Conservation (phyloP, 2,113 vertebrate genomes). For the Alouatta palliata region DNA sequence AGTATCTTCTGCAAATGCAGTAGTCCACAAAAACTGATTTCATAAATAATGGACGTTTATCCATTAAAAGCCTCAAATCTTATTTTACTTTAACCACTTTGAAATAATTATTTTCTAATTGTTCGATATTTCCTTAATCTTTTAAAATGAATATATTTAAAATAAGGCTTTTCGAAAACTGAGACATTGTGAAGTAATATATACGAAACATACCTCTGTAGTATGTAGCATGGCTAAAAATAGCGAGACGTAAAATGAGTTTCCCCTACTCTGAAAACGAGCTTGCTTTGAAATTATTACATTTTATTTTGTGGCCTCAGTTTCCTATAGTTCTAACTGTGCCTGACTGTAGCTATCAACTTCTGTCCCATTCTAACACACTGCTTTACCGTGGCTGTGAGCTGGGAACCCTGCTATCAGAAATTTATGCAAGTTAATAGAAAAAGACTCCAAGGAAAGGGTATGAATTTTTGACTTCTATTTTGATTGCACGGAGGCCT, state of each 20-base stretch:
- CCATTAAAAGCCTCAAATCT: neutral
- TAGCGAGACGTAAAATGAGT: neutral
- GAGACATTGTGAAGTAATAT: neutral
- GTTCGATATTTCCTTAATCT: neutral
- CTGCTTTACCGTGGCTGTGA: neutral
- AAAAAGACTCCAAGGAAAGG: neutral
- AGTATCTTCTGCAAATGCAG: neutral
- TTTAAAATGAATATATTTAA: conserved; percentile 3
- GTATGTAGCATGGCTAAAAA: neutral
- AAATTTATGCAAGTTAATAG: neutral
- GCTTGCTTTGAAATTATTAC: conserved; percentile 1
- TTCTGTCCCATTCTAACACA: neutral
- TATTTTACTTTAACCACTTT: neutral
- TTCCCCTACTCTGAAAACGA: neutral
- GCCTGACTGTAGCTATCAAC: too few relatives aligned
- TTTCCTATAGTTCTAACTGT: neutral
- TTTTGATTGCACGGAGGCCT: neutral
- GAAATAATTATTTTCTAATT: neutral
- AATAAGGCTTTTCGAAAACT: conserved; percentile 13
- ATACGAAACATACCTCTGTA: neutral
- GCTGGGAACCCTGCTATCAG: neutral
- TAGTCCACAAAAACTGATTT: neutral
- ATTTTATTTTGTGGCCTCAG: neutral
- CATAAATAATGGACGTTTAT: neutral
- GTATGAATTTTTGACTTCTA: neutral